phyloP scores from a whole-genome alignment of 1,140 invertebrate species.

The Ostrea edulis region DNA sequence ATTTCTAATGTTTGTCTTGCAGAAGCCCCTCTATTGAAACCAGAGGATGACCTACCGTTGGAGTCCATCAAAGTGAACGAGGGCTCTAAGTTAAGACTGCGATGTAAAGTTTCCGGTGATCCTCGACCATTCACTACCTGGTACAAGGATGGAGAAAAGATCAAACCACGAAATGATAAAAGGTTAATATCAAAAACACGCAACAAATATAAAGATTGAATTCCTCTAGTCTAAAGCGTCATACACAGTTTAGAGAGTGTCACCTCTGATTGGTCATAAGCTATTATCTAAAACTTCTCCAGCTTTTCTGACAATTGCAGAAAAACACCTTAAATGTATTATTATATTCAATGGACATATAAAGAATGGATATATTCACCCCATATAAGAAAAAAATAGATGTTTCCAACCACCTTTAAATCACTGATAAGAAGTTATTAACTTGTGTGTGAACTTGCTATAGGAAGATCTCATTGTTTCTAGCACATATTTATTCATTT shows the following conservation, averaged over 20 bases:
- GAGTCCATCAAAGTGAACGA: neutral
- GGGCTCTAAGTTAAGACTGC: neutral
- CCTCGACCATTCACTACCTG: neutral
- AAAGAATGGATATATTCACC: too few species aligned
- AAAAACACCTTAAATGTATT: neutral
- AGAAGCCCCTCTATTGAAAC: neutral
- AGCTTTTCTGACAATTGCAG: neutral
- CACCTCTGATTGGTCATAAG: too few species aligned
- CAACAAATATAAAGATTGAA: neutral
- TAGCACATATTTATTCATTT: too few species aligned
- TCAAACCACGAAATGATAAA: neutral
- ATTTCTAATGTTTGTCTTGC: neutral
- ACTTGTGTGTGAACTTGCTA: too few species aligned
- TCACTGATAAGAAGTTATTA: too few species aligned
- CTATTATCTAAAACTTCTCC: neutral
- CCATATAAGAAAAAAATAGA: too few species aligned
- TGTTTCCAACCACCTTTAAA: too few species aligned
- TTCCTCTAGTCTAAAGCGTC: neutral
- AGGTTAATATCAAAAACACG: neutral
- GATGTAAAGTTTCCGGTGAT: neutral
- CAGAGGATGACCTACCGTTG: neutral
- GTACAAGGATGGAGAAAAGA: constrained; percentile 5
- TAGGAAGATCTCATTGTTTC: too few species aligned
- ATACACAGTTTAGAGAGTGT: neutral
- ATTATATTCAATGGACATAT: neutral